Conservation (phyloP, 2,797 vertebrate species). For the Enteromius afrohamiltoni region DNA sequence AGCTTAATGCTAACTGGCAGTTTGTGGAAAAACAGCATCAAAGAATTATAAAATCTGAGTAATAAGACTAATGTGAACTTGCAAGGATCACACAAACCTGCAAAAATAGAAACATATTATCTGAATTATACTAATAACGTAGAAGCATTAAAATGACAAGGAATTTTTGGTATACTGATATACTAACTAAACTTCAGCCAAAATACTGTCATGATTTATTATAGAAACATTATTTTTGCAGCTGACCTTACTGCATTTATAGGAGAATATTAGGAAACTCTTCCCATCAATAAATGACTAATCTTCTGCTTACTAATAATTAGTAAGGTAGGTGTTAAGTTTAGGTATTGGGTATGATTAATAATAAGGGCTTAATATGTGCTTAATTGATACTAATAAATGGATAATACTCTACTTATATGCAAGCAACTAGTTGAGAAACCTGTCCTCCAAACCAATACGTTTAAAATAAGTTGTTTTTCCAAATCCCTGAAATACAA, state of each 20-base stretch:
- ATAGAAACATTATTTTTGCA: background rate
- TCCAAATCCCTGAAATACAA: no score
- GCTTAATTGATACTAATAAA: no score
- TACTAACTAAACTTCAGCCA: background rate
- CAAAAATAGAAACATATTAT: background rate
- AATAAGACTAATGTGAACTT: conserved; percentile 16
- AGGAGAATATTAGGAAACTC: background rate
- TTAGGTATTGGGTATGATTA: no score
- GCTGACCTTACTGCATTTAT: background rate
- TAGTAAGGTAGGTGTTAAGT: no score
- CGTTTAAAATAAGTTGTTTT: no score
- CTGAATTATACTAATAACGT: background rate
- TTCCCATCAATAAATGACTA: no score
- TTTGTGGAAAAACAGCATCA: conserved; percentile 20
- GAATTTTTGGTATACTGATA: background rate
- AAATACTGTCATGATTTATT: background rate
- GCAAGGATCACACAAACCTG: background rate
- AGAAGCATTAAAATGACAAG: background rate
- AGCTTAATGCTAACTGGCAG: conserved; percentile 27
- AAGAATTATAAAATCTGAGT: conserved; percentile 5
- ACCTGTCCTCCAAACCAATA: no score
- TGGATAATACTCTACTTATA: no score
- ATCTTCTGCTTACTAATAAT: no score
- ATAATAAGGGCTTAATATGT: no score
- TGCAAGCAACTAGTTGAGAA: no score